Evolutionary conservation across 2,113 vertebrate genomes (phyloP), one percentile per base, ranked within the genome.

Genomic region (Okapia johnstoni): DNA sequence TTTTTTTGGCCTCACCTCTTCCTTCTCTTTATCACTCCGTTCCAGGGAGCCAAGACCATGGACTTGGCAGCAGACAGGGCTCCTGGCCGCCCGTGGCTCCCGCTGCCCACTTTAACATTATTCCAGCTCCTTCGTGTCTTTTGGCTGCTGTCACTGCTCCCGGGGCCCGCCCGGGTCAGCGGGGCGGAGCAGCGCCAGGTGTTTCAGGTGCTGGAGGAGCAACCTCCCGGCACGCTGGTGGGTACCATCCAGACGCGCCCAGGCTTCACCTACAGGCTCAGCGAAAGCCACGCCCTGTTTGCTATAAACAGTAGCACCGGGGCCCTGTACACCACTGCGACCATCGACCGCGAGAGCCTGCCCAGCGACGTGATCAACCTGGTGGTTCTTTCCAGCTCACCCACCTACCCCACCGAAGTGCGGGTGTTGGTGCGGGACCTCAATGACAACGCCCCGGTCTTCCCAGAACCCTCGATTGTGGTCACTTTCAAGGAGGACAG

Each of bases 401-500:
- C 99, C 63, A 99, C 99, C 1, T 99, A 99, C 97, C 99, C 99
- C 46, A 99, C 99, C 0, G 99, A 99, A 98, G 99, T 99, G 97
- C 98, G 99, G 5, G 99, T 99, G 55, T 97, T 99, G 73, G 99
- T 99, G 94, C 96, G 99, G 96, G 99, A 99, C 98, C 99, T 99
- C 15, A 99, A 99, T 0, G 99, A 99, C 98, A 99, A 99, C 84
- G 99, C 99, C 0, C 99, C 99, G 0, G 99, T 99, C 94, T 99
- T 99, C 96, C 99, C 99, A 0, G 99, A 99, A 88, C 99, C 99
- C 4, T 99, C 99, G 0, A 99, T 99, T 14, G 99, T 99, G 26
- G 99, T 99, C 97, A 99, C 99, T 1, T 99, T 99, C 95, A 99
- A 99, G 97, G 99, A 99, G 99, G 99, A 99, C 98, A 99, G 99